Conservation (phyloP, 2,113 vertebrate species). For the Pituophis catenifer region DNA sequence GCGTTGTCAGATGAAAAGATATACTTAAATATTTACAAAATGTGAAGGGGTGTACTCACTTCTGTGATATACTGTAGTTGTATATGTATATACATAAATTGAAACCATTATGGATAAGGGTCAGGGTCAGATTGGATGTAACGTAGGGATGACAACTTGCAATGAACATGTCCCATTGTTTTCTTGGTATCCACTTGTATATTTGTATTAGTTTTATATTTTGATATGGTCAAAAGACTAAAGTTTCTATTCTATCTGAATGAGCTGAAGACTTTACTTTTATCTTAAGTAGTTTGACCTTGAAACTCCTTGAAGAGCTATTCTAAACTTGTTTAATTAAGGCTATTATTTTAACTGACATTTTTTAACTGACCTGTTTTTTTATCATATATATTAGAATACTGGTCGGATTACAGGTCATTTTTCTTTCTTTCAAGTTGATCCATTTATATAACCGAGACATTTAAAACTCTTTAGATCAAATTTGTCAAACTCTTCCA, state of each 20-base stretch:
- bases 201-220: background rate
- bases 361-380: background rate
- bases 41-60: too few species aligned
- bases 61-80: background rate
- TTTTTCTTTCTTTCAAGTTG: background rate
- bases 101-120: background rate
- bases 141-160: background rate
- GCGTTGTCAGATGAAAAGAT: too few species aligned
- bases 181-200: background rate
- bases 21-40: too few species aligned
- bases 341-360: background rate
- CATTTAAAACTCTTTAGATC: background rate
- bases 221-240: background rate
- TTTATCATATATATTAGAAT: background rate
- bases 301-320: background rate
- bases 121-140: background rate
- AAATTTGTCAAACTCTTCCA: background rate
- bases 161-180: background rate
- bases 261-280: background rate
- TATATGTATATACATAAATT: background rate
- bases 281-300: background rate
- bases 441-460: background rate
- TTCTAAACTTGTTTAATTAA: background rate
- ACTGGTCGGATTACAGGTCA: background rate
- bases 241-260: background rate